Percentiles rank a stretch among this genome's conserved stretches.
Evolutionary conservation across 2,797 vertebrate genomes (phyloP).

Genomic region (Lithobates sylvaticus): DNA sequence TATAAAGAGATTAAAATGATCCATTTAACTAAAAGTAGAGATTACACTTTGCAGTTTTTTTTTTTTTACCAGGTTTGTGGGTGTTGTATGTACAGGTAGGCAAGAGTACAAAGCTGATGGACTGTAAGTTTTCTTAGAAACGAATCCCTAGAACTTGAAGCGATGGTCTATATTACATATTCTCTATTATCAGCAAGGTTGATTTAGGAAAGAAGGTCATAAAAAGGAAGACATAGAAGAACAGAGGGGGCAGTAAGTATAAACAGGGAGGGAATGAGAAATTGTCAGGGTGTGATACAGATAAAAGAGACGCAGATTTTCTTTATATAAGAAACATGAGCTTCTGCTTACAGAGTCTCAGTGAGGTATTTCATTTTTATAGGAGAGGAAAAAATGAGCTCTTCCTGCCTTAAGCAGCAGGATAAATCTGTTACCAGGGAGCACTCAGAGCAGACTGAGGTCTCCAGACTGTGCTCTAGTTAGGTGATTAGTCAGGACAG

Average conservation of each 20-base stretch:
- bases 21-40: too few relatives aligned
- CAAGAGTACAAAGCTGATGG: background rate
- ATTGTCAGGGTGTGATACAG: slow-evolving; percentile 40
- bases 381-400: slow-evolving; percentile 55
- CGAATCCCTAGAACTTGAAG: background rate
- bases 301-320: slow-evolving; percentile 51
- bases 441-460: slow-evolving; percentile 47
- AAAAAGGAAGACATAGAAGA: slow-evolving; percentile 17
- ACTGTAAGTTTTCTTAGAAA: background rate
- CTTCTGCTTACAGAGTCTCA: slow-evolving; percentile 55
- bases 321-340: slow-evolving; percentile 57
- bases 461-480: slow-evolving; percentile 59
- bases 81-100: background rate
- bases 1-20: too few relatives aligned
- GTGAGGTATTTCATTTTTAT: slow-evolving; percentile 63
- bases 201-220: slow-evolving; percentile 19
- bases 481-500: slow-evolving; percentile 60
- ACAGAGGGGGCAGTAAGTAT: background rate
- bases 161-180: background rate
- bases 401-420: slow-evolving; percentile 61
- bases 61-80: background rate
- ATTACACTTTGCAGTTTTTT: too few relatives aligned
- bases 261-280: slow-evolving; percentile 9
- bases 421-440: slow-evolving; percentile 60
- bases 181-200: slow-evolving; percentile 4